Base-by-base conservation (phyloP, 2,888 invertebrate genomes). In the Sycophila texana region DNA sequence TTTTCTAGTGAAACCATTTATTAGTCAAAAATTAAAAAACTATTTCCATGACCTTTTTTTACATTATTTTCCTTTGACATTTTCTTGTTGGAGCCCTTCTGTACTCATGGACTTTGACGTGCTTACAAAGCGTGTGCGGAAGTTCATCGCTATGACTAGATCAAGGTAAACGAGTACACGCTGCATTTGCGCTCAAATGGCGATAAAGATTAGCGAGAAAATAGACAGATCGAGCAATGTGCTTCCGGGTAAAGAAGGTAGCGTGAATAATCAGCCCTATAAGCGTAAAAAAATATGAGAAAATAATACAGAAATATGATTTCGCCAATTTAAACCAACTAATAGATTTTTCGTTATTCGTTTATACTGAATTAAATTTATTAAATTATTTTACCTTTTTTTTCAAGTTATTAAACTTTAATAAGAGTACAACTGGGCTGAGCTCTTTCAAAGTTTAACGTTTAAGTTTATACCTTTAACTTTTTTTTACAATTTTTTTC, bases 151-250 rank as follows among this genome's bases (percentile, higher is more conserved):
- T 63, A 70, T 30, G 71, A 66, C 74, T 74, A 70, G 74, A 74
- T 79, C 18, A 68, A 79, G 65, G 79, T 74, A 65, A 65, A 68
- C 30, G 49, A 63, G 66, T 51, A 58, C 74, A 65, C 70, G 53
- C 66, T 26, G 26, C 20, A 61, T 67, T 68, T 55, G 58, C 73
- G 71, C 74, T 71, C 79, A 65, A 60, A 60, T 53, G 74, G 26
- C 39, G 51, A 63, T 74, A 61, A 74, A 70, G 70, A 79, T 74
- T 79, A 79, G 51, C 65, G 51, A 66, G 70, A 79, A 74, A 79
- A 79, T 70, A 79, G 61, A 74, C 55, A 47, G 53, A 67, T 67
- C 74, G 55, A 63, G 73, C 73, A 73, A 77, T 77, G 73, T 78
- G 73, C 78, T 78, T 73, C 71, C 73, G 73, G 53, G 1, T 68